Evolutionary conservation across 2,888 invertebrate species (phyloP), one percentile per base, ranked within the genome.

Genomic region (Athripsodes cinereus): DNA sequence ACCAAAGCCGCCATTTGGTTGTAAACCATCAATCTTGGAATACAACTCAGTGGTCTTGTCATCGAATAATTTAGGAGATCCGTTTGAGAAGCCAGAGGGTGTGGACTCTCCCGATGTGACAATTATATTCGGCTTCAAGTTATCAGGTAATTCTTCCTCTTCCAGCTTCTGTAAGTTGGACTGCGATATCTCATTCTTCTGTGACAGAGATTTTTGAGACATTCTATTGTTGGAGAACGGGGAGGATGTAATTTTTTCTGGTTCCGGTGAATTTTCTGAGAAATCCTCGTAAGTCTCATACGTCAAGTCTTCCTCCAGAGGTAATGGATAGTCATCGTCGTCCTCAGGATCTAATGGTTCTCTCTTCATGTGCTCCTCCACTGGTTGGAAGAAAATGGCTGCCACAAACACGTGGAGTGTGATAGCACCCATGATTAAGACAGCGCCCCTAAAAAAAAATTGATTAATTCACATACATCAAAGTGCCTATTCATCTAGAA

Each of bases 351-450:
- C 69, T 49, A 71, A 72, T 3, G 74, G 82, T 57, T 84, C 84
- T 67, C 82, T 80, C 64, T 88, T 83, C 85, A 91, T 82, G 68
- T 92, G 92, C 64, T 85, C 83, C 64, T 88, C 87, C 0, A 92
- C 92, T 0, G 92, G 92, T 62, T 92, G 88, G 72, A 92, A 92
- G 51, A 92, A 83, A 13, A 92, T 70, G 2, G 92, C 91, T 0
- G 90, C 89, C 10, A 91, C 89, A 83, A 90, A 89, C 0, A 90
- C 89, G 71, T 93, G 90, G 51, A 92, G 72, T 66, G 90, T 89
- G 16, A 92, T 76, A 11, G 86, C 92, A 21, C 92, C 92, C 77
- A 92, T 83, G 56, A 92, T 83, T 22, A 92, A 74, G 3, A 90
- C 87, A 2, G 92, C 86, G 13, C 90, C 92, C 68, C 90, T 88